phyloP scores from a whole-genome alignment of 2,797 vertebrate species.

The Argya squamiceps region DNA sequence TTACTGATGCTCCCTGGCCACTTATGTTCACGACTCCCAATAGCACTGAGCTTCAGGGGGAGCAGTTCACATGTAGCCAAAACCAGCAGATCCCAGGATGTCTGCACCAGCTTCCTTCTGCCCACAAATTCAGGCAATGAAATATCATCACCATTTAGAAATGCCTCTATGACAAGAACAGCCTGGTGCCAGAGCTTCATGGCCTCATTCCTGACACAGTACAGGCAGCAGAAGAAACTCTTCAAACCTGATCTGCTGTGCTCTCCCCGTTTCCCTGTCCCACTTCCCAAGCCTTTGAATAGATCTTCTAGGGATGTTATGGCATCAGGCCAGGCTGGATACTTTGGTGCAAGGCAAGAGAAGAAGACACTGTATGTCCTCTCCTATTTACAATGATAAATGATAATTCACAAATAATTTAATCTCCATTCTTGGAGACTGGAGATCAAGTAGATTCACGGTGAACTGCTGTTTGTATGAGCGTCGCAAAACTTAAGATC shows the following conservation, averaged over 20 bases:
- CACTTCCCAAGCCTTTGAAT: not conserved
- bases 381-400: not conserved
- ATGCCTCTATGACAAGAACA: not conserved
- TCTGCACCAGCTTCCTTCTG: constrained; percentile 3
- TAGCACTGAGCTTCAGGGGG: not conserved
- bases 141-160: not conserved
- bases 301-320: not conserved
- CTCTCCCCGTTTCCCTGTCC: not conserved
- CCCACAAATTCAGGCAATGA: constrained; percentile 1
- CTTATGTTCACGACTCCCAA: not conserved
- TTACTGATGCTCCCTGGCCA: not conserved
- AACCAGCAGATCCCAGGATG: not conserved
- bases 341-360: not conserved
- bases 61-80: not conserved
- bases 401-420: not conserved
- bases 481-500: not conserved
- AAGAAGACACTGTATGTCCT: not conserved
- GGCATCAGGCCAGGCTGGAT: not conserved
- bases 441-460: not conserved
- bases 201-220: not conserved
- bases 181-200: not conserved
- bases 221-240: not conserved
- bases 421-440: not conserved
- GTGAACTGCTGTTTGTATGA: not conserved
- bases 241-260: not conserved